phyloP scores from a whole-genome alignment of 2,797 vertebrate species.

The Schizopygopsis malacanthus region DNA sequence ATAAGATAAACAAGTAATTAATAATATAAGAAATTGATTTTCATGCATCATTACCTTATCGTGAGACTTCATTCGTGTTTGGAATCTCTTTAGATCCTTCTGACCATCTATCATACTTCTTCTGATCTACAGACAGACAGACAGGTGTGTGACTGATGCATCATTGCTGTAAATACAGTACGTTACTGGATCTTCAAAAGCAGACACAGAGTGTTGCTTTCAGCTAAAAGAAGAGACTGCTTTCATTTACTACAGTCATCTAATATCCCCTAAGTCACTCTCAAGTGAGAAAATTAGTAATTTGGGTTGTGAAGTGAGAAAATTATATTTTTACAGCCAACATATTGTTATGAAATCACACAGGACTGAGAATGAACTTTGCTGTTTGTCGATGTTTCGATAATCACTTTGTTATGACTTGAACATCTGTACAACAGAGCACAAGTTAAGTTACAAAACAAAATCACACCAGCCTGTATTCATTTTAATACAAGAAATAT shows the following conservation, averaged over 20 bases:
- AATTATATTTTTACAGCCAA: background rate
- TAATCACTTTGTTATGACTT: background rate
- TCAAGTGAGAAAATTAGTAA: background rate
- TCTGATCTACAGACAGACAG: conserved; percentile 81
- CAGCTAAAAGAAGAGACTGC: background rate
- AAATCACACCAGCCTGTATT: background rate
- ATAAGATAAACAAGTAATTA: background rate
- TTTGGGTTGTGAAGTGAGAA: conserved; percentile 4
- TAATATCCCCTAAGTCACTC: background rate
- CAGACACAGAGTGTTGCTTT: background rate
- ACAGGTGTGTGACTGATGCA: background rate
- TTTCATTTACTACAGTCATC: background rate
- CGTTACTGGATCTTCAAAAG: background rate
- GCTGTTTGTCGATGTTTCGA: background rate
- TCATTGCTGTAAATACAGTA: background rate
- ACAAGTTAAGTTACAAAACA: background rate
- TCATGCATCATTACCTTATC: conserved; percentile 86
- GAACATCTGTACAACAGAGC: conserved; percentile 14
- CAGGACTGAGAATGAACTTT: background rate
- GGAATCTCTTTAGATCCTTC: conserved; percentile 81
- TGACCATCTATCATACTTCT: conserved; percentile 89
- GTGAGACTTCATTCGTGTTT: conserved; percentile 91
- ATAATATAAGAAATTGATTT: no score
- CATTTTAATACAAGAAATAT: background rate
- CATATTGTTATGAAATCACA: conserved; percentile 27